Conservation (phyloP, 1,140 invertebrate genomes). For the Calliopsis andreniformis region DNA sequence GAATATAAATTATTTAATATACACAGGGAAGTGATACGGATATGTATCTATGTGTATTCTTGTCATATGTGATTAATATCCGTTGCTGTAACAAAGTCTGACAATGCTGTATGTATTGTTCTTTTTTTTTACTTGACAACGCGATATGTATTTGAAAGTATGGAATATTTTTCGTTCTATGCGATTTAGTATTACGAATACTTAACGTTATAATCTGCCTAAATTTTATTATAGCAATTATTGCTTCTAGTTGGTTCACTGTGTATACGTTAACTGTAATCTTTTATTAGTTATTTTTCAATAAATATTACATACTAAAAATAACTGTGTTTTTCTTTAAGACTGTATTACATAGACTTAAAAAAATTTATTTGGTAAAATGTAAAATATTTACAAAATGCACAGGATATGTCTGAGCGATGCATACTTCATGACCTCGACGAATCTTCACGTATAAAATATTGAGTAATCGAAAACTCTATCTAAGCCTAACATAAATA, state of each 20-base stretch:
- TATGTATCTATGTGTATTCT: not conserved
- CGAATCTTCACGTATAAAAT: not conserved
- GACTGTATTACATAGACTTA: not conserved
- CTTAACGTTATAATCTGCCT: not conserved
- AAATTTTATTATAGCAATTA: no score
- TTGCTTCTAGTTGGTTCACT: no score
- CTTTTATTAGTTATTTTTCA: slow-evolving; percentile 10
- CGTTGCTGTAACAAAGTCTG: slow-evolving; percentile 18
- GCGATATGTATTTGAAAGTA: no score
- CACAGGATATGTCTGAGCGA: no score
- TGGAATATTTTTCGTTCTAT: not conserved
- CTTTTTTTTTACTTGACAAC: slow-evolving; percentile 9
- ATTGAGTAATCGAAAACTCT: not conserved
- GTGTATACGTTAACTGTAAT: not conserved
- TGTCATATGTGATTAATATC: not conserved
- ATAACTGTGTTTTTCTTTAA: not conserved
- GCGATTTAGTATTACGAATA: not conserved
- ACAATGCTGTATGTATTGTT: slow-evolving; percentile 13
- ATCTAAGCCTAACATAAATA: not conserved
- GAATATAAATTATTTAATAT: not conserved
- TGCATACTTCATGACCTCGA: not conserved
- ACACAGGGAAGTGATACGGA: not conserved
- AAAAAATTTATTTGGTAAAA: slow-evolving; percentile 1
- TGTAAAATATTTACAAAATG: slow-evolving; percentile 35
- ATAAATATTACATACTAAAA: slow-evolving; percentile 4